Evolutionary conservation across 2,113 vertebrate genomes (phyloP).

Genomic region (Hiodon alosoides): DNA sequence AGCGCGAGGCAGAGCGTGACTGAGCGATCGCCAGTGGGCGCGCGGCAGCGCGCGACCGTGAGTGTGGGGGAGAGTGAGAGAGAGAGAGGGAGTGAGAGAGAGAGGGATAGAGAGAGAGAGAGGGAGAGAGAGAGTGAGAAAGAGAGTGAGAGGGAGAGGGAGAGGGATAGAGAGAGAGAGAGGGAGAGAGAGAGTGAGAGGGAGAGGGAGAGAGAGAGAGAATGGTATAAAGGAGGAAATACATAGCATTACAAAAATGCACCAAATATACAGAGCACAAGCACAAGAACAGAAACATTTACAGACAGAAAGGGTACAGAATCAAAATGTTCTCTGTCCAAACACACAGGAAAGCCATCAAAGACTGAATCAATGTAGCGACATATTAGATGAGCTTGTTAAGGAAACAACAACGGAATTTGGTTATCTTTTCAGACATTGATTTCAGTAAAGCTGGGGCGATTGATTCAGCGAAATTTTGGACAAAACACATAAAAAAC

Average conservation of each 20-base stretch:
- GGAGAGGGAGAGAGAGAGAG: background rate
- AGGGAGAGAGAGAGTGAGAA: no score
- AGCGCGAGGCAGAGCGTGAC: background rate
- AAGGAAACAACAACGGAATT: slow-evolving; percentile 10
- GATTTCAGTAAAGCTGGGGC: background rate
- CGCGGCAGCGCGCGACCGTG: no score
- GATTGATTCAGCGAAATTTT: background rate
- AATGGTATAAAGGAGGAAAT: background rate
- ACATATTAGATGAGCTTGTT: background rate
- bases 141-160: no score
- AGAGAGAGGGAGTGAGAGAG: background rate
- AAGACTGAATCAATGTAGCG: slow-evolving; percentile 3
- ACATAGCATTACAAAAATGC: slow-evolving; percentile 16
- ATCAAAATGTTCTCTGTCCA: background rate
- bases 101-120: background rate
- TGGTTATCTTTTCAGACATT: background rate
- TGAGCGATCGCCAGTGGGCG: background rate
- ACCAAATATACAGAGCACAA: slow-evolving; percentile 14
- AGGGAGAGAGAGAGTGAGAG: background rate
- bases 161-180: no score
- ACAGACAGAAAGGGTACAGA: slow-evolving; percentile 10
- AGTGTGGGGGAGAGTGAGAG: background rate
- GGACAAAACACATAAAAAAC: background rate
- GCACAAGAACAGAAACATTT: slow-evolving; percentile 22
- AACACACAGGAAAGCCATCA: slow-evolving; percentile 9